Evolutionary conservation across 2,797 vertebrate genomes (phyloP), one percentile per base, ranked within the genome.

Genomic region (Rhyacichthys aspro): DNA sequence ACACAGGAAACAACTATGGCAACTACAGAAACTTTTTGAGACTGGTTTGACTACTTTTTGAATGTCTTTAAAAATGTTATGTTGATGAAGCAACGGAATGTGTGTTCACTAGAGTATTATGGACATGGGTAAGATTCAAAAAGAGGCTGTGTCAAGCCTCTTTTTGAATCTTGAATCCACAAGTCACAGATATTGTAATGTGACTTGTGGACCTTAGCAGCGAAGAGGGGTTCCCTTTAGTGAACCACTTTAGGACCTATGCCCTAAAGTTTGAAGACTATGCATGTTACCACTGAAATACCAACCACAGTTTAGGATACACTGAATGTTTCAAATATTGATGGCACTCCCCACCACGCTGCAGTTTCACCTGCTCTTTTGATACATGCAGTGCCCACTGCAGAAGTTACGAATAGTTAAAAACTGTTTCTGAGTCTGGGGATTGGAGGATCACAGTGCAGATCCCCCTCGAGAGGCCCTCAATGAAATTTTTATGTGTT

Each of bases 401-500:
- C 32, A 28, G 43, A 59, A 70, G 70, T 73, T 62, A 58, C 52
- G 50, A 58, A 59, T 41, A 56, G 75, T 79, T 72, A 59, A 70
- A 59, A 70, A 74, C 57, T 11, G 50, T 36, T 39, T 65, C 62
- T 59, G 57, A 63, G 69, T 82, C 79, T 76, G 38, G 60, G 78
- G 81, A 81, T 67, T 59, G 59, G 52, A 77, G 73, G 76, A 85
- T 90, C 77, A 86, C 77, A 74, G 75, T 67, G 69, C 55, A 72
- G 75, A 79, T 64, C 72, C 50, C 78, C 62, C 74, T 67, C 70
- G 66, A 67, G 83, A 84, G 85, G 72, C 70, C 63, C 69, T 76
- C 79, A 72, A 89, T 91, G 65, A 91, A 90, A 88, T 63, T 89
- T 89, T 87, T 62, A 90, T 91, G 77, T 64, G 78, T 73, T 61